Conservation (phyloP, 2,113 vertebrate genomes). For the Tapirus terrestris region DNA sequence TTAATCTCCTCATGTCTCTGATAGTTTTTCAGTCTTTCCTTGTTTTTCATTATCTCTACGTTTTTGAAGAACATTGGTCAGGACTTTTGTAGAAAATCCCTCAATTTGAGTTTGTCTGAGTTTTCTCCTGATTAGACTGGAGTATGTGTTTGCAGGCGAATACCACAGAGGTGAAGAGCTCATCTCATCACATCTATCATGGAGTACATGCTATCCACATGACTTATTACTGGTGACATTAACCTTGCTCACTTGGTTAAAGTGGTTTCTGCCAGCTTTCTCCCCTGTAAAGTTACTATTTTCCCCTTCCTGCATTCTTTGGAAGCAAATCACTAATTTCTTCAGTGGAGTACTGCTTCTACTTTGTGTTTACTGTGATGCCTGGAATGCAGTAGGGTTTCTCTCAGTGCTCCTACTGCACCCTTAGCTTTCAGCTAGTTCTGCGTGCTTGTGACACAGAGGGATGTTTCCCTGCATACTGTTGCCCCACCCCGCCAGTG, state of each 20-base stretch:
- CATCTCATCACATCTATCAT: background rate
- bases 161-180: background rate
- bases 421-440: background rate
- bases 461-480: background rate
- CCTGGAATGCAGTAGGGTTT: background rate
- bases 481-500: background rate
- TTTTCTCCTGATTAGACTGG: background rate
- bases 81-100: background rate
- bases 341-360: background rate
- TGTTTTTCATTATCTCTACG: background rate
- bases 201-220: background rate
- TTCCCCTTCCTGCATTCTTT: background rate
- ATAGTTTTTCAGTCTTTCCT: background rate
- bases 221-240: background rate
- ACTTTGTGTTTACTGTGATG: background rate
- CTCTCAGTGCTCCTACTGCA: background rate
- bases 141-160: background rate
- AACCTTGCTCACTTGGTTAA: background rate
- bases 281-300: background rate
- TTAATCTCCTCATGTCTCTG: background rate
- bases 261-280: background rate
- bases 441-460: background rate
- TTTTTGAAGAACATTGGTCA: background rate
- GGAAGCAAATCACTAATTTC: background rate
- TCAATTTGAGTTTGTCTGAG: background rate